Evolutionary conservation across 2,888 invertebrate genomes (phyloP).

Genomic region (Malthinus flaveolus): DNA sequence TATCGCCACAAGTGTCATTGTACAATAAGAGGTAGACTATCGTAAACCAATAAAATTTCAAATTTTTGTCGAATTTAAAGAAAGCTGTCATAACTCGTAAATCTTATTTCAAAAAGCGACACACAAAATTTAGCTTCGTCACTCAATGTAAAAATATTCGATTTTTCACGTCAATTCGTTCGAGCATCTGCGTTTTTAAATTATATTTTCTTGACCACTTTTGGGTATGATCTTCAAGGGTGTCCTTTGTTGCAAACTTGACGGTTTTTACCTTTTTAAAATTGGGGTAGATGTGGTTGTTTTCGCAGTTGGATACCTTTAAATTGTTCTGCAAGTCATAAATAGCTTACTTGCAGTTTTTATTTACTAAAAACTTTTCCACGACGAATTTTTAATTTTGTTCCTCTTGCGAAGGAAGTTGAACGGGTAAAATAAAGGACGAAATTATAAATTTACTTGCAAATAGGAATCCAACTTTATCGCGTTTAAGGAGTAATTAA

Average conservation of each 20-base stretch:
- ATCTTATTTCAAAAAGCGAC: constrained; percentile 24
- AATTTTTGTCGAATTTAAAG: constrained; percentile 19
- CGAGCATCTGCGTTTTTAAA: constrained; percentile 42
- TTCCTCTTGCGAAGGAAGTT: too few relatives aligned
- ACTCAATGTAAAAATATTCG: constrained; percentile 34
- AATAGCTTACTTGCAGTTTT: constrained; percentile 4
- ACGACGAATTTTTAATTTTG: too few relatives aligned
- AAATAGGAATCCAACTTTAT: too few relatives aligned
- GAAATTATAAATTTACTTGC: too few relatives aligned
- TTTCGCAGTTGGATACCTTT: constrained; percentile 50
- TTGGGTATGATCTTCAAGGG: constrained; percentile 41
- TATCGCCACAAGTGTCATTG: constrained; percentile 21
- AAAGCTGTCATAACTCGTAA: constrained; percentile 33
- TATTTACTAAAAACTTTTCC: not conserved
- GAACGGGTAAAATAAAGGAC: too few relatives aligned
- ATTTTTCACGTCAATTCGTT: constrained; percentile 37
- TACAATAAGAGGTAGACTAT: constrained; percentile 22
- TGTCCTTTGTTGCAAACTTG: constrained; percentile 44
- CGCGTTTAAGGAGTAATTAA: too few relatives aligned
- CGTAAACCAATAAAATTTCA: constrained; percentile 30
- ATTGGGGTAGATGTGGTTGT: constrained; percentile 47
- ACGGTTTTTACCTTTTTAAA: constrained; percentile 47
- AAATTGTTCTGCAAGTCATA: constrained; percentile 28
- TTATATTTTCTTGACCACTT: constrained; percentile 39
- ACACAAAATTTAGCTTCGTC: constrained; percentile 31